These are phyloP conservation scores for Acestrorhynchus altus DNA, from an alignment of 2,797 vertebrate species.

Conservation along the genomic window DNA sequence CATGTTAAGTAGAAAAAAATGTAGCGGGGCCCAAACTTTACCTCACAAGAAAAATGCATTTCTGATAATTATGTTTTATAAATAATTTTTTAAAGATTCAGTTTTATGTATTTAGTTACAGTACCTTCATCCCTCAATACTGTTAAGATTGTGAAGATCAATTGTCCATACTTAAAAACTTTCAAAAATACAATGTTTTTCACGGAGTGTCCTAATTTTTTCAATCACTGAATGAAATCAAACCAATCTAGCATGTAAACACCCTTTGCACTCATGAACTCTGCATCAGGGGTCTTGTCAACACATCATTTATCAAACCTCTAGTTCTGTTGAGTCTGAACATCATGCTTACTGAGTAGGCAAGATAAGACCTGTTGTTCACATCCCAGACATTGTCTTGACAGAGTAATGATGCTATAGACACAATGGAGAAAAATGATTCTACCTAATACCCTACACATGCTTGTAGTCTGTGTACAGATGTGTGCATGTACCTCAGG, in stretches of 20 bases:
- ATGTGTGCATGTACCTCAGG: constrained; percentile 76
- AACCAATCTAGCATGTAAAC: neutral
- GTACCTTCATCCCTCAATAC: too few species aligned
- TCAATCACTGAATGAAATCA: neutral
- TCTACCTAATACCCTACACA: neutral
- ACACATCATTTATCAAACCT: neutral
- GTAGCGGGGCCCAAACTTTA: too few species aligned
- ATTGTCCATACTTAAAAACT: too few species aligned
- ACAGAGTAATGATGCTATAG: neutral
- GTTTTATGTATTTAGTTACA: too few species aligned
- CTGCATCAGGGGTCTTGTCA: neutral
- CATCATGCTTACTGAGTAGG: neutral
- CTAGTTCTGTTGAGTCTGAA: neutral
- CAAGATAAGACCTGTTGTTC: neutral
- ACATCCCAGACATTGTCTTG: neutral
- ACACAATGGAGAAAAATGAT: constrained; percentile 23
- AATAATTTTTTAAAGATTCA: too few species aligned
- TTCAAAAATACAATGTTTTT: too few species aligned
- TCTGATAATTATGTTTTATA: too few species aligned
- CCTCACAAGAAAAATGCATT: too few species aligned
- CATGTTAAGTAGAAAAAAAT: too few species aligned
- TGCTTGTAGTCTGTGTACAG: neutral
- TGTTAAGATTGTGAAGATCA: too few species aligned
- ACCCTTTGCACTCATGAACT: neutral
- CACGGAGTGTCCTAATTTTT: too few species aligned